Conservation (phyloP, 2,888 invertebrate genomes). For the Lasioglossum pauxillum region DNA sequence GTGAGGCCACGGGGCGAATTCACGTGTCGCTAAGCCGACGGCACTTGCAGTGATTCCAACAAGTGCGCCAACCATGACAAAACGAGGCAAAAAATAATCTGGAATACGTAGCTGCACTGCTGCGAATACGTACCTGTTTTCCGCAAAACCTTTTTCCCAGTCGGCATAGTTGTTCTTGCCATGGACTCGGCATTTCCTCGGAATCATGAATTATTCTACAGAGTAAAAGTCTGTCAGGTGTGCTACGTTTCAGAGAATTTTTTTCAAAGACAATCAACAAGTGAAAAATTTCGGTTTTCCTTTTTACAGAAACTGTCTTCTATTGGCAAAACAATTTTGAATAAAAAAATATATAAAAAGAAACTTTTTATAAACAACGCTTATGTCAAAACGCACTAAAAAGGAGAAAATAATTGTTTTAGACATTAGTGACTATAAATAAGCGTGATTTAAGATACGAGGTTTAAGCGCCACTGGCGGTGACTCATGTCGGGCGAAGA, state of each 20-base stretch:
- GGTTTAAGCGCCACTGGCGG: too few relatives aligned
- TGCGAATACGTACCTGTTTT: slow-evolving; percentile 9
- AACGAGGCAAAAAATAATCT: slow-evolving; percentile 10
- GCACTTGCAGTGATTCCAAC: slow-evolving; percentile 52
- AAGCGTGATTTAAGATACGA: too few relatives aligned
- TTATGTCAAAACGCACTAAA: too few relatives aligned
- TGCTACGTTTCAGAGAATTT: background rate
- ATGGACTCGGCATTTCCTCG: background rate
- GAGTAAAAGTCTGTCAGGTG: background rate
- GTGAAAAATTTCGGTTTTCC: background rate
- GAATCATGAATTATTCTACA: background rate
- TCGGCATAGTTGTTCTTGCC: background rate
- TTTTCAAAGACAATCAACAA: background rate
- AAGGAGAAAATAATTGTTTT: too few relatives aligned
- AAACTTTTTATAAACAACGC: too few relatives aligned
- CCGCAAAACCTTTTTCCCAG: background rate
- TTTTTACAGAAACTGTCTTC: too few relatives aligned
- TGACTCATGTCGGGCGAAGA: too few relatives aligned
- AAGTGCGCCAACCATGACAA: slow-evolving; percentile 36
- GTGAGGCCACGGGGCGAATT: slow-evolving; percentile 33
- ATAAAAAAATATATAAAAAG: too few relatives aligned
- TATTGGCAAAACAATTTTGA: too few relatives aligned
- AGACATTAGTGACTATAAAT: too few relatives aligned
- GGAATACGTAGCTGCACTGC: slow-evolving; percentile 1
- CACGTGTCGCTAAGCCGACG: slow-evolving; percentile 42